phyloP scores from a whole-genome alignment of 2,797 vertebrate genomes.

The Ceyx erithaca region DNA sequence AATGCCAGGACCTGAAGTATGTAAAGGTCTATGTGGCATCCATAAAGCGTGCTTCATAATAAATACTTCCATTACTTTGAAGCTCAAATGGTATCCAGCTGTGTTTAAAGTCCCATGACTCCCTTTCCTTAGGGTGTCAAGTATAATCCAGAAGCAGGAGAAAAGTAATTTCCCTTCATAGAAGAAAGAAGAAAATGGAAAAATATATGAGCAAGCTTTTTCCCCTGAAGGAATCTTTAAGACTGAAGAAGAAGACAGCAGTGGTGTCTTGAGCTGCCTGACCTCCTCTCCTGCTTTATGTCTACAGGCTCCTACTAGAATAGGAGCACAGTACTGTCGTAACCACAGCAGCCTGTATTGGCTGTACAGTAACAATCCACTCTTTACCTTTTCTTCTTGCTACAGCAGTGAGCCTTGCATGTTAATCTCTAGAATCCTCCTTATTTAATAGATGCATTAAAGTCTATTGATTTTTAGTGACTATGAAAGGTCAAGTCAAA shows the following conservation, averaged over 20 bases:
- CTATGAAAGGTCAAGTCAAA: slow-evolving; percentile 57
- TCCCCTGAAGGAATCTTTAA: neutral
- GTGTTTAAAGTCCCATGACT: neutral
- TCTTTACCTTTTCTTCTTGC: neutral
- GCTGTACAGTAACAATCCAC: neutral
- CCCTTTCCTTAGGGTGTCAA: neutral
- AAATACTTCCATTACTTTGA: neutral
- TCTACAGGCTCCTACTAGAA: neutral
- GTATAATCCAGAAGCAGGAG: neutral
- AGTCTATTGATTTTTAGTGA: slow-evolving; percentile 54
- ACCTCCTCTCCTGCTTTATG: too few species aligned
- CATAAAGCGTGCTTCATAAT: neutral
- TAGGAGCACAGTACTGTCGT: neutral
- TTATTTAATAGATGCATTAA: slow-evolving; percentile 67
- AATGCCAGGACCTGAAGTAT: neutral
- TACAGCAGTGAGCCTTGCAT: neutral
- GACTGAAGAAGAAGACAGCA: neutral
- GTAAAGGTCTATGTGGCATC: neutral
- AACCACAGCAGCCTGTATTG: neutral
- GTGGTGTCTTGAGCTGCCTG: neutral
- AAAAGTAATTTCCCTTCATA: neutral
- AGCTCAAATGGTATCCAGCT: neutral
- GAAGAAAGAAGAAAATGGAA: neutral
- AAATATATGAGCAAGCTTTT: neutral
- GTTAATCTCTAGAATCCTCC: slow-evolving; percentile 26